Base-by-base conservation (phyloP, 1,140 invertebrate species). In the Tetramorium parvispinum region DNA sequence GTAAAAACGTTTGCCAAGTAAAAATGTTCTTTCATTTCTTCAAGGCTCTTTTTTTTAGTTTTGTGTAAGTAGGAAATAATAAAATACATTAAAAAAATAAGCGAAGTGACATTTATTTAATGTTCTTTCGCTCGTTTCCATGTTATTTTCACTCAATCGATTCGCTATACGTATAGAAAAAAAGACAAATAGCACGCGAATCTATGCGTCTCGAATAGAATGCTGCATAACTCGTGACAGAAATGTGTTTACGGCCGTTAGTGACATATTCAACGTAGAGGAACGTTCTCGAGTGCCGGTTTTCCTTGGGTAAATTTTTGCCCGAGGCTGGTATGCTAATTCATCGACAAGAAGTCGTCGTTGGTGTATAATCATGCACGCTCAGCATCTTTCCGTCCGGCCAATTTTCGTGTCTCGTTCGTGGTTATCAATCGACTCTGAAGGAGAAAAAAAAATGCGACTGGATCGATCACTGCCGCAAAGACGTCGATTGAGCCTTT, bases 261-360 rank as follows among this genome's bases (percentile, higher is more conserved):
- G 68, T 43, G 40, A 24, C 68, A 40, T 37, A 53, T 66, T 70
- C 6, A 21, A 71, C 49, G 40, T 75, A 13, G 61, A 57, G 24
- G 5, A 46, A 46, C 27, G 32, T 13, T 82, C 79, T 59, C 10
- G 11, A 57, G 18, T 11, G 68, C 79, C 21, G 37, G 66, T 83
- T 75, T 83, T 83, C 68, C 68, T 83, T 51, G 53, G 40, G 2
- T 49, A 49, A 83, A 55, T 32, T 55, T 71, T 70, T 53, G 37
- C 51, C 5, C 24, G 68, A 59, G 53, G 1, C 68, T 61, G n/a
- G 43, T 83, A 83, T 83, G 79, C 53, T 83, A 83, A 83, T 83
- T 73, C 24, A 53, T 73, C 51, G 32, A 27, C 27, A 24, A 53
- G 27, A 79, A 79, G 61, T 40, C 13, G 43, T 63, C 24, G 76